Evolutionary conservation across 2,797 vertebrate genomes (phyloP).

Genomic region (Moxostoma hubbsi): DNA sequence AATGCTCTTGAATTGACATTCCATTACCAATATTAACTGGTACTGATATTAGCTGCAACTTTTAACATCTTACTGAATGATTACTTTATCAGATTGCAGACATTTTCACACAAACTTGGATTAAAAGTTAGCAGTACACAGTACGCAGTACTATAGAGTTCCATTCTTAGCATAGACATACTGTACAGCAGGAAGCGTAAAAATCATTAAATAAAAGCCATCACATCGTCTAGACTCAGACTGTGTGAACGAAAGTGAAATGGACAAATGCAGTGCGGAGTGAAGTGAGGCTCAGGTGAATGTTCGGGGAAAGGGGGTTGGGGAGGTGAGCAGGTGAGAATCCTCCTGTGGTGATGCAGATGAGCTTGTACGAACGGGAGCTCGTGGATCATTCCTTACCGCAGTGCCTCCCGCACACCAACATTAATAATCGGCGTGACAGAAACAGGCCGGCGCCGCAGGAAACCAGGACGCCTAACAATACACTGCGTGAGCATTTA

Average conservation of each 20-base stretch:
- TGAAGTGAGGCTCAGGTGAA: conserved; percentile 31
- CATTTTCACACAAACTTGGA: too few species aligned
- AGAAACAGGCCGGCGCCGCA: conserved; percentile 57
- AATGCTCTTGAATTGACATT: too few species aligned
- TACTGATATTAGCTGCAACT: too few species aligned
- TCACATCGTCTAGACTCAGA: neutral
- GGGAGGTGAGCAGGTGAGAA: conserved; percentile 41
- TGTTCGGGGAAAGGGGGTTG: conserved; percentile 1
- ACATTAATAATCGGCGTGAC: conserved; percentile 63
- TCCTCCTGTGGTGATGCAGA: conserved; percentile 48
- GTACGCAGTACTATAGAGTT: too few species aligned
- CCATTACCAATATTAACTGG: too few species aligned
- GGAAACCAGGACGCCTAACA: conserved; percentile 47
- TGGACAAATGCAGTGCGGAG: conserved; percentile 12
- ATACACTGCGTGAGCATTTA: conserved; percentile 16
- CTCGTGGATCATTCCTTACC: conserved; percentile 53
- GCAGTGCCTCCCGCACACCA: conserved; percentile 23
- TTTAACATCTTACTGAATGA: too few species aligned
- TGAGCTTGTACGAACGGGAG: conserved; percentile 33
- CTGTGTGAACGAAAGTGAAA: neutral
- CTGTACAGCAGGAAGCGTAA: neutral
- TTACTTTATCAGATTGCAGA: too few species aligned
- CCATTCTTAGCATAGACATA: too few species aligned
- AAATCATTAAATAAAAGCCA: conserved; percentile 19
- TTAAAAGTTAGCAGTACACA: too few species aligned